A percentile compares a stretch with the other conserved stretches of the same genome.
Conservation (phyloP, 2,888 invertebrate genomes). For the Ornithoptera priamus region DNA sequence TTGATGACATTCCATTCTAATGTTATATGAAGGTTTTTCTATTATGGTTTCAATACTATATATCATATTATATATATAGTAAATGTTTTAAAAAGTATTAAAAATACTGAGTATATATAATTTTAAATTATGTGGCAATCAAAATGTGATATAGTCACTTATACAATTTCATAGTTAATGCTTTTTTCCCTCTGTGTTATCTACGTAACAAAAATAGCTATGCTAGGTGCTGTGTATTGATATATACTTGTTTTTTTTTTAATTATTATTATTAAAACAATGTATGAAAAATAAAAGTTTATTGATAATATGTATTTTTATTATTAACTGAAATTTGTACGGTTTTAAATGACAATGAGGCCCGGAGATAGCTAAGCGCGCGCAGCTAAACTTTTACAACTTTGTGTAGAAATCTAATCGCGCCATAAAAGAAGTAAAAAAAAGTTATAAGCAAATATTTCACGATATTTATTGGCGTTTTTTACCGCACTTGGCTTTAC, state of each 20-base stretch:
- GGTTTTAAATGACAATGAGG: too few relatives aligned
- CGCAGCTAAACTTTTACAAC: too few relatives aligned
- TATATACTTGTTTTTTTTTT: neutral
- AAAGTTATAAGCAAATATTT: too few relatives aligned
- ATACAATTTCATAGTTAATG: neutral
- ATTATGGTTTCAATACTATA: slow-evolving; percentile 9
- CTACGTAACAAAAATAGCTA: neutral
- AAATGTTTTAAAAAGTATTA: neutral
- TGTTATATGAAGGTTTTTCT: slow-evolving; percentile 11
- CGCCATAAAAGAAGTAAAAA: too few relatives aligned
- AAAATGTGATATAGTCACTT: slow-evolving; percentile 20
- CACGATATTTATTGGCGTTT: too few relatives aligned
- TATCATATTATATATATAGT: neutral
- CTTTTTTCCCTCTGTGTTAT: neutral
- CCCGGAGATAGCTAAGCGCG: too few relatives aligned
- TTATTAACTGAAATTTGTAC: too few relatives aligned
- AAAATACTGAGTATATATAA: neutral
- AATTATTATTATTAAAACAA: neutral
- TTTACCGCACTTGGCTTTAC: too few relatives aligned
- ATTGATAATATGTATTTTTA: neutral
- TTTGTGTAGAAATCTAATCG: too few relatives aligned
- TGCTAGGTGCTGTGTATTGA: neutral
- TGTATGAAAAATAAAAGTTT: slow-evolving; percentile 1
- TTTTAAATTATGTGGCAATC: neutral
- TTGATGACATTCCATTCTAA: slow-evolving; percentile 20